Evolutionary conservation across 1,140 invertebrate species (phyloP), one percentile per base, ranked within the genome.

Genomic region (Tetraneura akinire): DNA sequence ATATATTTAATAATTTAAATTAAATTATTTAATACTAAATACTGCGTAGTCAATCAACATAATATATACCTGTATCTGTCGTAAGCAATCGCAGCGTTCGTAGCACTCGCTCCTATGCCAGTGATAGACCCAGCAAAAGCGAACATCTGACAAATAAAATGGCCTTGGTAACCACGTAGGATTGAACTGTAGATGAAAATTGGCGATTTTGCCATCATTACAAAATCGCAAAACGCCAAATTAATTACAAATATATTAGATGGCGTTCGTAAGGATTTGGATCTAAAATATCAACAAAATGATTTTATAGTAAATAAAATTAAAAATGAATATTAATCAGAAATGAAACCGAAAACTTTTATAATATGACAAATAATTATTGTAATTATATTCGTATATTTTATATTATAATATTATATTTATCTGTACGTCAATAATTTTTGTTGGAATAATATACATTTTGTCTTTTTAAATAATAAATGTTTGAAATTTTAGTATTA

Each of bases 211-310:
- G 91, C 83, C 91, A 95, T 94, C 93, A 95, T 96, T 32, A 94
- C 87, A 83, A 95, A 93, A 85, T 96, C 95, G 82, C 92, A 91
- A 47, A 96, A 87, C 8, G 94, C 94, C 84, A 96, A 86, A 84
- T 96, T 95, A 6, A 96, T 88, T 4, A 96, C 93, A 80, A 96
- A 92, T 86, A 96, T 91, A 84, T 97, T 97, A 13, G 94, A 96
- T 16, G 95, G 93, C 1, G 94, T 96, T 82, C 93, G 88, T 68
- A 97, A 85, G 64, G 89, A 89, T 86, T 94, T 94, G 5, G 93
- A 91, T 80, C 94, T 96, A 86, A 71, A 71, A 71, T 29, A 16
- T n/a, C n/a, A n/a, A n/a, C n/a, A n/a, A n/a, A n/a, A n/a, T n/a
- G n/a, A n/a, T n/a, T n/a, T n/a, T n/a, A n/a, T n/a, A n/a, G n/a